A percentile compares a stretch with the other conserved stretches of the same genome.
Evolutionary conservation across 1,140 invertebrate genomes (phyloP).

Genomic region (Drosophila aff.): DNA sequence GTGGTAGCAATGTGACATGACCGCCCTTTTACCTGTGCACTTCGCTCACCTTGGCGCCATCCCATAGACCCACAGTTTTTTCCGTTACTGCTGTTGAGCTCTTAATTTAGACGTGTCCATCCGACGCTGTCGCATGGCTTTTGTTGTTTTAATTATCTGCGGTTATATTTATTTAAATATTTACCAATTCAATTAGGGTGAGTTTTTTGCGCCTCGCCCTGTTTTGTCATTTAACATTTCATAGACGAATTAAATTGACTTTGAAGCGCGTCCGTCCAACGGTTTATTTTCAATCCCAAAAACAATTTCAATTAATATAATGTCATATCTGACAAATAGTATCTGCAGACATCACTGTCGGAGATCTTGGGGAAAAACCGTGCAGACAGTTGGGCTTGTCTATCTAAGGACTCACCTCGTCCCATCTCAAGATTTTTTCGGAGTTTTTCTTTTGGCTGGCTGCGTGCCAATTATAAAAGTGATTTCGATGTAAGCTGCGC

Average conservation of each 20-base stretch:
- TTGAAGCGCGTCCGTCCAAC: constrained; percentile 24
- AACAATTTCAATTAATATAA: constrained; percentile 80
- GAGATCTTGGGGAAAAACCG: constrained; percentile 59
- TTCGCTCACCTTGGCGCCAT: constrained; percentile 4
- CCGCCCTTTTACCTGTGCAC: constrained; percentile 44
- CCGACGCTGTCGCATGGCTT: constrained; percentile 63
- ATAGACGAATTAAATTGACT: constrained; percentile 69
- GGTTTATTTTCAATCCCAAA: constrained; percentile 24
- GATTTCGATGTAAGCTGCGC: constrained; percentile 80
- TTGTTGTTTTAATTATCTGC: constrained; percentile 85
- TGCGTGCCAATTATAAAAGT: constrained; percentile 83
- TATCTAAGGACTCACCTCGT: constrained; percentile 15
- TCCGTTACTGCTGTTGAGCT: constrained; percentile 44
- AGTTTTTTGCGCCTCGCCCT: constrained; percentile 13
- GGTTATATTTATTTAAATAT: constrained; percentile 84
- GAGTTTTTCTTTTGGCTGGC: constrained; percentile 74
- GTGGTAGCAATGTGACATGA: constrained; percentile 66
- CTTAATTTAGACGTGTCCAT: constrained; percentile 80
- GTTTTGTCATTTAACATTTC: constrained; percentile 53
- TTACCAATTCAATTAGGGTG: constrained; percentile 82
- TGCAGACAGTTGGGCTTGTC: constrained; percentile 51
- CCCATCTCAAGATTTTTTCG: constrained; percentile 28
- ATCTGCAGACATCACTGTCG: constrained; percentile 70
- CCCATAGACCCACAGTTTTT: constrained; percentile 19
- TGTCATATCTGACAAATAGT: constrained; percentile 75